Percentiles rank a stretch among this genome's conserved stretches.
Evolutionary conservation across 2,113 vertebrate species (phyloP).

Genomic region (Poicephalus gulielmi): DNA sequence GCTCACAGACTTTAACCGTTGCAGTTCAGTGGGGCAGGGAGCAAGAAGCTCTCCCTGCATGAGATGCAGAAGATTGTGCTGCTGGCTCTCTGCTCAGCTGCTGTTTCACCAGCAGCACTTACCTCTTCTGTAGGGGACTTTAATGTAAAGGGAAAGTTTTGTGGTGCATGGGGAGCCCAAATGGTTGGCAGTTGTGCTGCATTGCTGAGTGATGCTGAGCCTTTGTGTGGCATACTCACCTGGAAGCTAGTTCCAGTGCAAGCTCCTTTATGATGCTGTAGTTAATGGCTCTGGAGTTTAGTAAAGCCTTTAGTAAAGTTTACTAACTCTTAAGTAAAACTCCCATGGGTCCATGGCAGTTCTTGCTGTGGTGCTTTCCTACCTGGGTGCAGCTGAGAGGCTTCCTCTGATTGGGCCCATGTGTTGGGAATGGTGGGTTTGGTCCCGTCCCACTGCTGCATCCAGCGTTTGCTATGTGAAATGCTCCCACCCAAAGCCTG

Average conservation of each 20-base stretch:
- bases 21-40: background rate
- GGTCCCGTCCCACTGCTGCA: background rate
- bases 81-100: background rate
- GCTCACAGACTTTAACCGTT: background rate
- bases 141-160: background rate
- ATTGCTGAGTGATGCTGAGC: background rate
- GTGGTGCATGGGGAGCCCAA: background rate
- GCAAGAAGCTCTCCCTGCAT: background rate
- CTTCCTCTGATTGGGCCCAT: background rate
- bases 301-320: background rate
- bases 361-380: background rate
- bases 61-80: fast-evolving
- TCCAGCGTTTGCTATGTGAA: background rate
- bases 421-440: background rate
- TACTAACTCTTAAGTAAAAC: fast-evolving
- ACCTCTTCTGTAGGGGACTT: fast-evolving
- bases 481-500: background rate
- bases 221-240: fast-evolving
- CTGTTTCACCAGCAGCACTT: background rate
- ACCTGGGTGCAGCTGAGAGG: fast-evolving
- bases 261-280: background rate
- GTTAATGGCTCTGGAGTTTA: background rate
- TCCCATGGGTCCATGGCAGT: fast-evolving
- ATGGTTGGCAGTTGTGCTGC: background rate
- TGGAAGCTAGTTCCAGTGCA: background rate